Evolutionary conservation across 2,888 invertebrate species (phyloP).

Genomic region (Drosophila anomelani): DNA sequence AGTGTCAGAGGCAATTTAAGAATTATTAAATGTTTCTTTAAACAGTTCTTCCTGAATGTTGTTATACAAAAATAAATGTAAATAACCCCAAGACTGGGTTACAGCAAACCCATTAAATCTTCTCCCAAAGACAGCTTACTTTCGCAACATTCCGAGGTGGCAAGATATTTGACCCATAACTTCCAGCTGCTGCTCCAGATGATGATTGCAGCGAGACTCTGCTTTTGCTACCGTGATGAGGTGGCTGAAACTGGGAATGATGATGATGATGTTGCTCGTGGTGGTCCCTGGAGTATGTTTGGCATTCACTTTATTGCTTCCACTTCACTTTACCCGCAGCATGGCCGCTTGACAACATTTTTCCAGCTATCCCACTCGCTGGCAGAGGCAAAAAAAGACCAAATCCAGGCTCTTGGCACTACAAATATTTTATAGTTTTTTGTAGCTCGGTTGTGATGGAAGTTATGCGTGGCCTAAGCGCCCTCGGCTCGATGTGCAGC

Average conservation of each 20-base stretch:
- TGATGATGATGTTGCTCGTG: conserved; percentile 35
- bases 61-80: neutral
- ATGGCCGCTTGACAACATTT: conserved; percentile 41
- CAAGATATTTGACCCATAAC: conserved; percentile 29
- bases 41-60: no score
- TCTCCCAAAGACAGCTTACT: neutral
- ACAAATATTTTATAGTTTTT: conserved; percentile 55
- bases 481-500: conserved; percentile 32
- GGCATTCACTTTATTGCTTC: conserved; percentile 65
- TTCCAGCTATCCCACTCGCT: conserved; percentile 23
- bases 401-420: conserved; percentile 45
- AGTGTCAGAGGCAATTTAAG: neutral
- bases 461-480: conserved; percentile 68
- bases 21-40: neutral
- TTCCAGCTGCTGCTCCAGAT: conserved; percentile 25
- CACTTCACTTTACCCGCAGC: conserved; percentile 49
- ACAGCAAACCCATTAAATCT: conserved; percentile 25
- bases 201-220: conserved; percentile 11
- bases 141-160: neutral
- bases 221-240: conserved; percentile 1
- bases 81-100: neutral
- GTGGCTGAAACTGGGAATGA: conserved; percentile 28
- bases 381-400: conserved; percentile 9
- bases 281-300: conserved; percentile 49
- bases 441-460: conserved; percentile 62